Evolutionary conservation across 2,888 invertebrate species (phyloP).

Genomic region (Drosophila prolongata): DNA sequence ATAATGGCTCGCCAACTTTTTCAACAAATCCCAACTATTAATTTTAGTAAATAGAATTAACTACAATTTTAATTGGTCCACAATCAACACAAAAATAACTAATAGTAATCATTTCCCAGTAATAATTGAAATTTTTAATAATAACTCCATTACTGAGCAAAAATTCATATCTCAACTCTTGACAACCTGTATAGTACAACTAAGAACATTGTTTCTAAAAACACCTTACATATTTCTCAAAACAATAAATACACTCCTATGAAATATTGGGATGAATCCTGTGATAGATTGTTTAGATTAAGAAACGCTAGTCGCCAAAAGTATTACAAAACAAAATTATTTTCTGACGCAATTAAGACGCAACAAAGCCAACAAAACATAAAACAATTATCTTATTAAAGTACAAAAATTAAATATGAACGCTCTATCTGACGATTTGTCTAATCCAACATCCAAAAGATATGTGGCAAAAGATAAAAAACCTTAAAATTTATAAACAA

Average conservation of each 20-base stretch:
- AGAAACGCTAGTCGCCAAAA: too few relatives aligned
- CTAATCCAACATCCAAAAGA: too few relatives aligned
- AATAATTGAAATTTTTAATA: slow-evolving; percentile 1
- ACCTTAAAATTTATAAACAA: too few relatives aligned
- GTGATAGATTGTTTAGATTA: too few relatives aligned
- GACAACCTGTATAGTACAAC: not conserved
- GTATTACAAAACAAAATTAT: too few relatives aligned
- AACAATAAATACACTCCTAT: not conserved
- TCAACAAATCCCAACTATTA: slow-evolving; percentile 1
- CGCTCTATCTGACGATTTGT: too few relatives aligned
- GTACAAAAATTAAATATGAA: too few relatives aligned
- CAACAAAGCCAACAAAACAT: too few relatives aligned
- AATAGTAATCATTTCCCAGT: not conserved
- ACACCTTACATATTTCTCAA: too few relatives aligned
- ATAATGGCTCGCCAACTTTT: slow-evolving; percentile 1
- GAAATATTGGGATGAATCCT: not conserved
- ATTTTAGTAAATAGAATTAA: not conserved
- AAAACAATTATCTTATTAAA: too few relatives aligned
- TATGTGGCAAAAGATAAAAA: too few relatives aligned
- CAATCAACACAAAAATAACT: not conserved
- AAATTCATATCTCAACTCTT: slow-evolving; percentile 1
- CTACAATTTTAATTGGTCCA: not conserved
- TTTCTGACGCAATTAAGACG: too few relatives aligned
- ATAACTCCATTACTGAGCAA: not conserved
- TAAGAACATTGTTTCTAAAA: not conserved